These are phyloP conservation scores for Mesodorylaimus sp. DNA, from an alignment of 2,888 invertebrate genomes.

Conservation along the genomic window DNA sequence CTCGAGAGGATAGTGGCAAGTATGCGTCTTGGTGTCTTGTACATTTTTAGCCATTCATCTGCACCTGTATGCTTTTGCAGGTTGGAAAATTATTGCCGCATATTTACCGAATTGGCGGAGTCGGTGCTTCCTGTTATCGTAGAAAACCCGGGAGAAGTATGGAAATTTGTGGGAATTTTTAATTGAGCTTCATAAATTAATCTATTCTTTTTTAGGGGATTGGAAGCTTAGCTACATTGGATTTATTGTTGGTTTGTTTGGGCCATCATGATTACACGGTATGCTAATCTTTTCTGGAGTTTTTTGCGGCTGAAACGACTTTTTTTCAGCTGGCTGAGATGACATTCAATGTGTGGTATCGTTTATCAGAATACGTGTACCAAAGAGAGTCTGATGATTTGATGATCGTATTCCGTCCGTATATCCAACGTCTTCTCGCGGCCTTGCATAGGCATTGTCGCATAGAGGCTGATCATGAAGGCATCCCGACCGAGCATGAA, in stretches of 20 bases:
- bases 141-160: slow-evolving; percentile 14
- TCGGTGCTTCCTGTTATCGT: slow-evolving; percentile 68
- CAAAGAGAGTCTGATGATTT: slow-evolving; percentile 59
- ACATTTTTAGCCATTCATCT: slow-evolving; percentile 17
- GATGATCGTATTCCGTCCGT: slow-evolving; percentile 66
- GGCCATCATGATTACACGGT: slow-evolving; percentile 96
- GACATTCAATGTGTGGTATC: slow-evolving; percentile 91
- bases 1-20: slow-evolving; percentile 76
- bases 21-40: slow-evolving; percentile 26
- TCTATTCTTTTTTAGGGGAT: slow-evolving; percentile 27
- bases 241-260: slow-evolving; percentile 70
- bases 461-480: slow-evolving; percentile 81
- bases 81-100: slow-evolving; percentile 72
- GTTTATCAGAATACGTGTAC: slow-evolving; percentile 78
- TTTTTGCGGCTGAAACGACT: slow-evolving; percentile 6
- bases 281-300: slow-evolving; percentile 2
- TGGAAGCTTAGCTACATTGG: slow-evolving; percentile 53
- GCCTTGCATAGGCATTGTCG: slow-evolving; percentile 80
- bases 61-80: too few relatives aligned
- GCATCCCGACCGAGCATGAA: slow-evolving; percentile 60
- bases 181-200: too few relatives aligned
- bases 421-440: slow-evolving; percentile 69
- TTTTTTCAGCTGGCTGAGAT: slow-evolving; percentile 49
- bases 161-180: too few relatives aligned
- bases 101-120: slow-evolving; percentile 85